A percentile compares a stretch with the other conserved stretches of the same genome.
Conservation (phyloP, 2,113 vertebrate species). For the Trematomus loennbergii region DNA sequence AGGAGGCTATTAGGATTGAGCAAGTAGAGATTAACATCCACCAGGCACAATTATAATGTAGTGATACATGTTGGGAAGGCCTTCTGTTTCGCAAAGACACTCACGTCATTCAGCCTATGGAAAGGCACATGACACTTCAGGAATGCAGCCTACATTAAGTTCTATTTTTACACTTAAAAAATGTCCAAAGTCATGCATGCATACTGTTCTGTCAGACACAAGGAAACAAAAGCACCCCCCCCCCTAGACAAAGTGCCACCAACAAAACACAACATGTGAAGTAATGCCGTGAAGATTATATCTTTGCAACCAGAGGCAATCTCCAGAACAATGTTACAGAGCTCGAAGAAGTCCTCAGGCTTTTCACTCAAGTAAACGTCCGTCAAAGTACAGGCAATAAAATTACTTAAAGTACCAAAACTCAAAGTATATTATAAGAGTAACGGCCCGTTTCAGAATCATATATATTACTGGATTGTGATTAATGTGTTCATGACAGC, state of each 20-base stretch:
- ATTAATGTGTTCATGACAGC: too few species aligned
- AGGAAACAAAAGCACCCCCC: slow-evolving; percentile 12
- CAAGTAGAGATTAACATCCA: too few species aligned
- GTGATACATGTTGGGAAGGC: not conserved
- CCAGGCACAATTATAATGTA: not conserved
- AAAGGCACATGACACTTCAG: slow-evolving; percentile 37
- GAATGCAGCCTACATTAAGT: slow-evolving; percentile 37
- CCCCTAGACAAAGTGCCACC: slow-evolving; percentile 5
- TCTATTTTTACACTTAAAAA: slow-evolving; percentile 60
- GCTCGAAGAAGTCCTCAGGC: too few species aligned
- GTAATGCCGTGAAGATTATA: slow-evolving; percentile 11
- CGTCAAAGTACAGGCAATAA: too few species aligned
- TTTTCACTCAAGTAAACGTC: too few species aligned
- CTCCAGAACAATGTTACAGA: not conserved
- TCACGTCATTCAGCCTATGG: not conserved
- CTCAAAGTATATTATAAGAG: too few species aligned
- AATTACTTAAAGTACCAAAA: too few species aligned
- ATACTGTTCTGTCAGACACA: not conserved
- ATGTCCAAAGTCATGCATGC: slow-evolving; percentile 23
- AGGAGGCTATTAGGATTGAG: slow-evolving; percentile 22
- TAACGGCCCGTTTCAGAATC: too few species aligned
- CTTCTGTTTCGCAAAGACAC: not conserved
- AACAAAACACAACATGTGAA: slow-evolving; percentile 7
- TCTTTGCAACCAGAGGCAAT: not conserved
- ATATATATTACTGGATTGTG: too few species aligned